Conservation (phyloP, 2,797 vertebrate genomes). For the Etheostoma perlongum region DNA sequence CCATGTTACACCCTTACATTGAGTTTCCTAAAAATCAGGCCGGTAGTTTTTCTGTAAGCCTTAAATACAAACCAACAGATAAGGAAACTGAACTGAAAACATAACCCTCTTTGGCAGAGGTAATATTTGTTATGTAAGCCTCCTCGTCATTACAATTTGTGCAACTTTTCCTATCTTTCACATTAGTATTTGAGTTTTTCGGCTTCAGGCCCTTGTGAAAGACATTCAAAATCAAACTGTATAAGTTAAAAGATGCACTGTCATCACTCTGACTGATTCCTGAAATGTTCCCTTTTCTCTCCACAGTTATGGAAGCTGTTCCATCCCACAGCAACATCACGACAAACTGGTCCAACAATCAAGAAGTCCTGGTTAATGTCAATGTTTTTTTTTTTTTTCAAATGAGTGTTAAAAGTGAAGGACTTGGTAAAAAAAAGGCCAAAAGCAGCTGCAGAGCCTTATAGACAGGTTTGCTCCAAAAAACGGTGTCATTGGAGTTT, state of each 20-base stretch:
- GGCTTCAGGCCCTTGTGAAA: neutral
- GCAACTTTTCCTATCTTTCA: too few relatives aligned
- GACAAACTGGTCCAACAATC: neutral
- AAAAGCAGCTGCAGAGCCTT: conserved; percentile 37
- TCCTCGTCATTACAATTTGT: too few relatives aligned
- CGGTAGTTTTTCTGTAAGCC: neutral
- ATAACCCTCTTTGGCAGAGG: neutral
- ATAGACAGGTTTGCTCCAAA: conserved; percentile 32
- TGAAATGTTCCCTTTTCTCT: conserved; percentile 5
- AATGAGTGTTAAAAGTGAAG: conserved; percentile 15
- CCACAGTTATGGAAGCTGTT: conserved; percentile 13
- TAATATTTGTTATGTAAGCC: too few relatives aligned
- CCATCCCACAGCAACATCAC: conserved; percentile 20
- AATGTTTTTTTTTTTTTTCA: conserved; percentile 27
- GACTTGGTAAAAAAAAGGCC: neutral
- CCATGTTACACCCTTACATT: neutral
- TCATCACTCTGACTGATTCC: conserved; percentile 29
- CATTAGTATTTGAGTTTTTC: neutral
- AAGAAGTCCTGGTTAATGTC: conserved; percentile 54
- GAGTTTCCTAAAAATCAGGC: neutral
- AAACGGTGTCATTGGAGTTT: conserved; percentile 12
- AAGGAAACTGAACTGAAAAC: neutral
- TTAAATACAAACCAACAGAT: neutral
- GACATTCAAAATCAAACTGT: neutral
- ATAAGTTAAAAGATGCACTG: conserved; percentile 15